phyloP scores from a whole-genome alignment of 2,888 invertebrate species.

The Noctua comes region DNA sequence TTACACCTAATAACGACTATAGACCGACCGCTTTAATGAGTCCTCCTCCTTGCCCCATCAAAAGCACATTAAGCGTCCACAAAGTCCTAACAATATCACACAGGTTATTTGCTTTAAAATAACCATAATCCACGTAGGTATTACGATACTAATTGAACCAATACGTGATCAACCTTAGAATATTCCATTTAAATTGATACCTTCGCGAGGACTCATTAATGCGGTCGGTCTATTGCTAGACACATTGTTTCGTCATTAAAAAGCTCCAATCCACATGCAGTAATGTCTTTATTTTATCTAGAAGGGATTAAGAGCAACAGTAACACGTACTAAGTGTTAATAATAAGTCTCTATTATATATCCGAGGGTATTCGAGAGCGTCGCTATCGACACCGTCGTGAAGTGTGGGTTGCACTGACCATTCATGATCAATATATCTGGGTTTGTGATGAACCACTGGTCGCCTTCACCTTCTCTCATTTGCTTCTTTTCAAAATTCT shows the following conservation, averaged over 20 bases:
- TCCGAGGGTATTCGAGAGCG: conserved; percentile 68
- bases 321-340: conserved; percentile 1
- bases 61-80: too few relatives aligned
- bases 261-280: not conserved
- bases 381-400: conserved; percentile 69
- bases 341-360: conserved; percentile 68
- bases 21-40: too few relatives aligned
- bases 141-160: too few relatives aligned
- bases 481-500: not conserved
- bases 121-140: too few relatives aligned
- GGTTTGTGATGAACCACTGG: not conserved
- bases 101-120: too few relatives aligned
- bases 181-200: too few relatives aligned
- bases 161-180: too few relatives aligned
- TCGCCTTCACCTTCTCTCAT: not conserved
- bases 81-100: too few relatives aligned
- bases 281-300: not conserved
- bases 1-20: too few relatives aligned
- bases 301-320: not conserved
- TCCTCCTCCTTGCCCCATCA: too few relatives aligned
- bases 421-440: conserved; percentile 33
- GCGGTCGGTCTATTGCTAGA: not conserved
- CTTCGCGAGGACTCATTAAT: too few relatives aligned
- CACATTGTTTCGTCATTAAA: not conserved
- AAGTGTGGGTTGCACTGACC: conserved; percentile 70